Conservation (phyloP, 2,888 invertebrate species). For the Drosophila paranaensis region DNA sequence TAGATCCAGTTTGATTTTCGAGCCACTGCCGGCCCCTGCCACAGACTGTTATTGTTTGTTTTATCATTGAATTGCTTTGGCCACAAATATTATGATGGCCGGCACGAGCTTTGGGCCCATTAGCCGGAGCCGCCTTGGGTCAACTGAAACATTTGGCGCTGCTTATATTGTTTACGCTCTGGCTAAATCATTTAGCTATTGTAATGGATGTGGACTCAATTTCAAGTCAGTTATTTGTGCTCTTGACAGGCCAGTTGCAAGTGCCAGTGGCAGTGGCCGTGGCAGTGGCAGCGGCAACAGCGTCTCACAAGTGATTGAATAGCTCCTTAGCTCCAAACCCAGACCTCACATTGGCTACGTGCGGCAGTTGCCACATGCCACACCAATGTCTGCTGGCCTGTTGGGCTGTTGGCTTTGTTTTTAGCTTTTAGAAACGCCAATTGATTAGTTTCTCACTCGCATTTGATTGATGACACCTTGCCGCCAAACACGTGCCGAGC, state of each 20-base stretch:
- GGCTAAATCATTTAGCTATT: constrained; percentile 29
- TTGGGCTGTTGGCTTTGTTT: constrained; percentile 12
- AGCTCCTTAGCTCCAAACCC: background rate
- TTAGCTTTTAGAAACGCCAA: constrained; percentile 40
- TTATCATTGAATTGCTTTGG: constrained; percentile 45
- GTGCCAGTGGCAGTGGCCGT: constrained; percentile 18
- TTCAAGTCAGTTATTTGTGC: constrained; percentile 11
- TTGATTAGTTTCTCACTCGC: constrained; percentile 50
- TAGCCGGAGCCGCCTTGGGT: constrained; percentile 7
- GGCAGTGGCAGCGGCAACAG: constrained; percentile 1
- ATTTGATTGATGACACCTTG: constrained; percentile 52
- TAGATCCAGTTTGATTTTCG: constrained; percentile 11
- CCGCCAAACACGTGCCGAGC: constrained; percentile 35
- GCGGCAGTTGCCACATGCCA: constrained; percentile 13
- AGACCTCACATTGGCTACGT: constrained; percentile 11
- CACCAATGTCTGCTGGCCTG: background rate
- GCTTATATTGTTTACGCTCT: constrained; percentile 27
- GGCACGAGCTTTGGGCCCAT: constrained; percentile 24
- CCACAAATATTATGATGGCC: constrained; percentile 48
- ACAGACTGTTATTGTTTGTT: constrained; percentile 29
- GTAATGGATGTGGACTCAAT: constrained; percentile 27
- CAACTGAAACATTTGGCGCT: constrained; percentile 19
- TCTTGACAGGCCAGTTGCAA: constrained; percentile 41
- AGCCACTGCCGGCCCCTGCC: background rate
- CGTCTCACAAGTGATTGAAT: constrained; percentile 38